These are phyloP conservation scores for Erythrolamprus reginae DNA, from an alignment of 2,113 vertebrate species.

Conservation along the genomic window DNA sequence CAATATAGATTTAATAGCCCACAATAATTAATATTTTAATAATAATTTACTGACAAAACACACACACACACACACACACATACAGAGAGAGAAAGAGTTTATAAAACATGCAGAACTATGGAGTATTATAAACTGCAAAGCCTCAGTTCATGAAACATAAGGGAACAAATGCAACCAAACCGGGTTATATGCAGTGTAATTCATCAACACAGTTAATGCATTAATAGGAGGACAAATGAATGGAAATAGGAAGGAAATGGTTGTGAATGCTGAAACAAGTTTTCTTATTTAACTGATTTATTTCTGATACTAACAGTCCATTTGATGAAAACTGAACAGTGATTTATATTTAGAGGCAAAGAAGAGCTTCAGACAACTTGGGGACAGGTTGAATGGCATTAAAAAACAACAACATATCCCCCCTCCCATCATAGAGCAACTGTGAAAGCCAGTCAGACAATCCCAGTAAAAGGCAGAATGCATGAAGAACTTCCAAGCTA, in stretches of 20 bases:
- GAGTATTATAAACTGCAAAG: background rate
- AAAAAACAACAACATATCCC: background rate
- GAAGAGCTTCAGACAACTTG: background rate
- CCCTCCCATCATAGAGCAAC: background rate
- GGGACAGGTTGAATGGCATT: background rate
- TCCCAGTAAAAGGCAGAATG: background rate
- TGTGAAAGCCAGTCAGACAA: background rate
- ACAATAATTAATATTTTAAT: background rate
- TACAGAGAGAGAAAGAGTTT: background rate
- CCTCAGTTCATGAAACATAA: background rate
- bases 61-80: background rate
- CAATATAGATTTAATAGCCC: background rate
- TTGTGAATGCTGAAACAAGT: background rate
- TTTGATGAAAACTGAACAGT: background rate
- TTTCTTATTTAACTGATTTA: background rate
- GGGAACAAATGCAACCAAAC: background rate
- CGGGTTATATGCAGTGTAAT: background rate
- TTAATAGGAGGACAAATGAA: background rate
- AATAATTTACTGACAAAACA: background rate
- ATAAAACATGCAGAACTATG: background rate
- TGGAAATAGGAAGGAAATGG: background rate
- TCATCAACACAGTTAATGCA: background rate
- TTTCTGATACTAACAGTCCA: background rate
- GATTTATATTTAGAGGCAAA: background rate
- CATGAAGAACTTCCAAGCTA: background rate